phyloP scores from a whole-genome alignment of 2,888 invertebrate species.

The Dysmachus trigonus region DNA sequence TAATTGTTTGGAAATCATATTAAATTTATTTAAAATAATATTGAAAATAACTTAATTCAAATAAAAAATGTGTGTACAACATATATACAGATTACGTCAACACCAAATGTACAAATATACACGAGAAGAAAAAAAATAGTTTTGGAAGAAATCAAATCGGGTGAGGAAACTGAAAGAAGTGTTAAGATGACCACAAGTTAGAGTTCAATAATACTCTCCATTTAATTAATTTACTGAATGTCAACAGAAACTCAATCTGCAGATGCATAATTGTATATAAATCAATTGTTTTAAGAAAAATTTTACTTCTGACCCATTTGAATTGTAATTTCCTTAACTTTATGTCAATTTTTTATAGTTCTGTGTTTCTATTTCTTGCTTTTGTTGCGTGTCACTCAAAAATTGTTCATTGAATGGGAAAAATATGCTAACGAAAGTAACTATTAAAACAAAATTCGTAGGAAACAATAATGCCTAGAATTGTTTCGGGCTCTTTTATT shows the following conservation, averaged over 20 bases:
- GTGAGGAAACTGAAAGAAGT: background rate
- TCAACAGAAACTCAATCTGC: background rate
- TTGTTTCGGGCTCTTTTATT: background rate
- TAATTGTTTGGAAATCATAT: background rate
- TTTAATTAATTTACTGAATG: background rate
- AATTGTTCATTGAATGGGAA: background rate
- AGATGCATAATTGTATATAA: background rate
- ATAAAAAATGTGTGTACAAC: background rate
- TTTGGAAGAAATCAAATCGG: too few relatives aligned
- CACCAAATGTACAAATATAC: background rate
- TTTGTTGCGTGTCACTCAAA: background rate
- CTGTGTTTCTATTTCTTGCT: background rate
- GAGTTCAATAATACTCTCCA: background rate
- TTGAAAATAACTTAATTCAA: background rate
- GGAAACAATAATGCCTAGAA: background rate
- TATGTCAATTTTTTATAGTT: background rate
- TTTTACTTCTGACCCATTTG: constrained; percentile 1
- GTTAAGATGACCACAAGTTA: too few relatives aligned
- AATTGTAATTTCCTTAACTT: background rate
- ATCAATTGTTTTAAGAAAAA: constrained; percentile 21
- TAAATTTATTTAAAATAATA: constrained; percentile 5
- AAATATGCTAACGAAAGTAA: background rate
- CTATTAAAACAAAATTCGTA: background rate
- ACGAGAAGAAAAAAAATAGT: background rate
- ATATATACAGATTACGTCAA: background rate